Evolutionary conservation across 1,140 invertebrate genomes (phyloP).

Genomic region (Rhysida immarginata): DNA sequence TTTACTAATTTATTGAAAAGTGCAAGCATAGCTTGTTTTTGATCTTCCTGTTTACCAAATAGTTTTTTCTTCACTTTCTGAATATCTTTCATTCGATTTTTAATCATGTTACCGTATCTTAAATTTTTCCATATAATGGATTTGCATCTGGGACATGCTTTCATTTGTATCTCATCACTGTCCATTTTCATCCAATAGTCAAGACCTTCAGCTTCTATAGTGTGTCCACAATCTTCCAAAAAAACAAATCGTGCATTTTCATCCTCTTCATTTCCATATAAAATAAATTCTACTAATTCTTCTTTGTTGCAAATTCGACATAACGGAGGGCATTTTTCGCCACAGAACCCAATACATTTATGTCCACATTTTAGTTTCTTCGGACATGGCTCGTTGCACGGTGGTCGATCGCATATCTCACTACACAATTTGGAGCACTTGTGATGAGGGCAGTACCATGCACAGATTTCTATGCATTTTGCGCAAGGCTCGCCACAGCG

Average conservation of each 20-base stretch:
- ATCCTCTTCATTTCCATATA: slow-evolving; percentile 33
- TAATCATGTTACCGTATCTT: slow-evolving; percentile 43
- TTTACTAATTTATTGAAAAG: not conserved
- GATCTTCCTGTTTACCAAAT: slow-evolving; percentile 19
- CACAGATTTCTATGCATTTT: slow-evolving; percentile 32
- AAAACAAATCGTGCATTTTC: slow-evolving; percentile 36
- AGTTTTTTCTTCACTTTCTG: slow-evolving; percentile 35
- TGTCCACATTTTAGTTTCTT: slow-evolving; percentile 38
- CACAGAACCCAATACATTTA: slow-evolving; percentile 46
- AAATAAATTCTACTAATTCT: slow-evolving; percentile 38
- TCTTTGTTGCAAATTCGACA: slow-evolving; percentile 32
- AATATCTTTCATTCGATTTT: slow-evolving; percentile 36
- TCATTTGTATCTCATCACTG: slow-evolving; percentile 31
- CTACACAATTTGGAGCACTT: slow-evolving; percentile 39
- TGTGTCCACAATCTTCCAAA: slow-evolving; percentile 46
- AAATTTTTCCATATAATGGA: slow-evolving; percentile 41
- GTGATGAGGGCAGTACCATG: slow-evolving; percentile 35
- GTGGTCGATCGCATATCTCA: slow-evolving; percentile 32
- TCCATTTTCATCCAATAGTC: slow-evolving; percentile 31
- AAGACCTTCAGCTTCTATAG: slow-evolving; percentile 33
- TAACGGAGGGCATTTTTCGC: slow-evolving; percentile 40
- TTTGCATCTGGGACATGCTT: slow-evolving; percentile 45
- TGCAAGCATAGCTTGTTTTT: no score
- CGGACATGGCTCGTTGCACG: slow-evolving; percentile 38
- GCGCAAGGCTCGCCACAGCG: slow-evolving; percentile 43